A percentile compares a stretch with the other conserved stretches of the same genome.
Evolutionary conservation across 1,140 invertebrate genomes (phyloP).

Genomic region (Heliconius hermathena): DNA sequence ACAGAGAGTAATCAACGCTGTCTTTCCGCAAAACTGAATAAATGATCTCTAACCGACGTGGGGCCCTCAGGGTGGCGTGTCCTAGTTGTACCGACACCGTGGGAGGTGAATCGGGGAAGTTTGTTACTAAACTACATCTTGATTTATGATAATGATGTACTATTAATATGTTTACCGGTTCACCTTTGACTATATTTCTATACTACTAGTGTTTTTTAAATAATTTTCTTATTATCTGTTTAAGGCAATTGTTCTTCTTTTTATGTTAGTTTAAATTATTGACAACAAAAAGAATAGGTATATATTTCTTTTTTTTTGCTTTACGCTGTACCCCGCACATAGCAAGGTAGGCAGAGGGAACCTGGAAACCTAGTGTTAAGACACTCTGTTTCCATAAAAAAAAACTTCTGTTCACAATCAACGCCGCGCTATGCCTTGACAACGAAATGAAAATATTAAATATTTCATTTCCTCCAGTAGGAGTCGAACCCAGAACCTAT

Average conservation of each 20-base stretch:
- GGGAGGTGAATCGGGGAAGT: not conserved
- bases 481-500: too few relatives aligned
- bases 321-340: too few relatives aligned
- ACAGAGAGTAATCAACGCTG: conserved; percentile 36
- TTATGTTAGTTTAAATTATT: too few relatives aligned
- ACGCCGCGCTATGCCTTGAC: too few relatives aligned
- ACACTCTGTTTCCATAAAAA: too few relatives aligned
- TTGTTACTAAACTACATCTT: not conserved
- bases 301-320: too few relatives aligned
- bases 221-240: not conserved
- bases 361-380: too few relatives aligned
- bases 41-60: conserved; percentile 28
- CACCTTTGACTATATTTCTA: not conserved
- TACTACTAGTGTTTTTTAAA: not conserved
- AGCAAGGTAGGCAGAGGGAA: too few relatives aligned
- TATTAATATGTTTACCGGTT: not conserved
- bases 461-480: too few relatives aligned
- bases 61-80: not conserved
- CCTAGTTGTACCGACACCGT: not conserved
- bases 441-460: too few relatives aligned
- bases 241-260: not conserved
- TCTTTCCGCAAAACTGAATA: conserved; percentile 34
- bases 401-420: too few relatives aligned
- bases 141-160: not conserved
- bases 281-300: too few relatives aligned